Evolutionary conservation across 2,888 invertebrate species (phyloP), one percentile per base, ranked within the genome.

Genomic region (Xestia xanthographa): DNA sequence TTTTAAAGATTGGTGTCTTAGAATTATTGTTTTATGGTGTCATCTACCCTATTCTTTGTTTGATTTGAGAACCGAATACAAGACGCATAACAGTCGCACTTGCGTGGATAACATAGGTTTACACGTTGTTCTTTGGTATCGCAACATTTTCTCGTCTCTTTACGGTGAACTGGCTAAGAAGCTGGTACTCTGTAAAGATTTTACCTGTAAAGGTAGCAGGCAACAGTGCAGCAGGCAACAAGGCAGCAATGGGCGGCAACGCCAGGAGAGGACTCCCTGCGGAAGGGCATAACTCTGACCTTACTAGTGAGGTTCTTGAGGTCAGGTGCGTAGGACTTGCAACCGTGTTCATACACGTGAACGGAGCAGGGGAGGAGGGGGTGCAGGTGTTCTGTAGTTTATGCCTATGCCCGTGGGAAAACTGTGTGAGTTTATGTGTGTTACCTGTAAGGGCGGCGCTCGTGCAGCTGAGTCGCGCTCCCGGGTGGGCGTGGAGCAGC

Each of bases 401-500:
- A 20, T 48, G 48, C 20, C 8, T 20, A 48, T 22, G 6, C 3
- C 48, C 48, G 20, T 20, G 20, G 48, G 22, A 22, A 22, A 50
- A 22, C 22, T 2, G 48, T 20, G 50, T 22, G 11, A 20, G 4
- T 63, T 67, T 48, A 48, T 48, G 48, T 48, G 22, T 48, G 14
- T 45, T 45, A 45, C 45, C 93, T 95, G 95, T 45, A 95, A 65
- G 0, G 95, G 91, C 60, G 93, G 88, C 0, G 83, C 88, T 2
- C 62, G 60, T 1, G 60, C 63, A 60, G 62, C 43, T 4, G 20
- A 80, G 5, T 92, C 92, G 12, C 86, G 74, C 3, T 91, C 90
- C 74, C 86, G 89, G 67, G 90, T 90, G 56, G 95, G 95, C 58
- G 95, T 95, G 86, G 94, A 94, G 83, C 91, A 92, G 2, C 88